Evolutionary conservation across 1,140 invertebrate genomes (phyloP), one percentile per base, ranked within the genome.

Genomic region (Himalopsyche phryganea): DNA sequence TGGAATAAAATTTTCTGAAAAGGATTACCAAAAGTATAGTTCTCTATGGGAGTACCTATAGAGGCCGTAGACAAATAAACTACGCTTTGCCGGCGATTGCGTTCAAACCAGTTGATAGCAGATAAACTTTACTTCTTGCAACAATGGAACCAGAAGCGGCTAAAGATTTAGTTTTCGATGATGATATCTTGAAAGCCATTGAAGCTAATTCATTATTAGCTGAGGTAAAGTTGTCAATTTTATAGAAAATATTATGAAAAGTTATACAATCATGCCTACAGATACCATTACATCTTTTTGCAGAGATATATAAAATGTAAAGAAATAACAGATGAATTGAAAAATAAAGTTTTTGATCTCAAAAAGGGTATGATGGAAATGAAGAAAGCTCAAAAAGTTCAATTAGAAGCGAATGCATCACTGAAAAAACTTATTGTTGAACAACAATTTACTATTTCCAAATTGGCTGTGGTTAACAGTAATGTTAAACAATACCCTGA

Each of bases 391-490:
- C 71, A 73, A 61, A 76, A 76, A 55, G 71, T 70, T 0, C 73
- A 76, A 63, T 67, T 70, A 11, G 70, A 69, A 48, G 69, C 73
- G 58, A 69, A 76, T 38, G 54, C 69, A 40, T 67, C 65, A 10
- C 72, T 73, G 15, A 66, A 72, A 32, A 71, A 78, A 68, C 73
- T 78, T 68, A 75, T 78, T 23, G 69, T 57, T 18, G 75, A 73
- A 50, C 66, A 77, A 38, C 75, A 78, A 63, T 68, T 73, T 40
- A 74, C 73, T 6, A 71, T 78, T 15, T 72, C 75, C 10, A 71
- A 76, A 28, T 57, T 78, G 10, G 68, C 75, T 35, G 72, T 72
- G 66, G 53, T 76, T 6, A 78, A 75, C 67, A 66, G 70, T 38
- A 73, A 76, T 36, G 51, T 71, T 2, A 76, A 75, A 65, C 71